A percentile compares a stretch with the other conserved stretches of the same genome.
These are phyloP conservation scores for Sarotherodon lohbergeri DNA, from an alignment of 2,113 vertebrate species.

Conservation along the genomic window DNA sequence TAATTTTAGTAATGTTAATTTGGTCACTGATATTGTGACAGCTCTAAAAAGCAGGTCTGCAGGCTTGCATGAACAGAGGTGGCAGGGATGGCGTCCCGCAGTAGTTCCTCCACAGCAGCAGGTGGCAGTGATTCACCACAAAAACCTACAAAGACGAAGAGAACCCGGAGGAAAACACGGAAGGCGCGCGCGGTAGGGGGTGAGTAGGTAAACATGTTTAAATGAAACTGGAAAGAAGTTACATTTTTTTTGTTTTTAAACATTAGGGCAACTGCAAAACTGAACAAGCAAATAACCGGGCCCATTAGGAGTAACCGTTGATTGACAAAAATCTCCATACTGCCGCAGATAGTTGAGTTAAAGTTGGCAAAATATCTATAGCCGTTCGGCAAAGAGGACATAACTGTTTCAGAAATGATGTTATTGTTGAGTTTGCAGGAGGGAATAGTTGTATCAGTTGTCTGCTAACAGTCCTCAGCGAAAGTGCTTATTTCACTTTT, in stretches of 20 bases:
- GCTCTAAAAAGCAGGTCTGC: background rate
- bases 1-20: background rate
- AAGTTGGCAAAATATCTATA: background rate
- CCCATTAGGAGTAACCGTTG: background rate
- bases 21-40: background rate
- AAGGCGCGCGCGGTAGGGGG: background rate
- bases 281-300: background rate
- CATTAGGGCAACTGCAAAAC: background rate
- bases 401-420: background rate
- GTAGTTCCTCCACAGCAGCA: background rate
- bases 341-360: background rate
- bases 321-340: background rate
- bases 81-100: background rate
- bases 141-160: background rate
- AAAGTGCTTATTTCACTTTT: background rate
- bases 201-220: background rate
- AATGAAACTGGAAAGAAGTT: accelerated
- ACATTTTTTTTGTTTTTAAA: background rate
- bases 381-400: background rate
- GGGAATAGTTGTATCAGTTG: background rate
- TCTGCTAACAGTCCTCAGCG: background rate
- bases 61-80: background rate
- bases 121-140: background rate
- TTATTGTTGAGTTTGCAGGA: background rate
- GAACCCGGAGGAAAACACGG: background rate